These are phyloP conservation scores for Gryllus bimaculatus DNA, from an alignment of 1,140 invertebrate genomes.

Conservation along the genomic window DNA sequence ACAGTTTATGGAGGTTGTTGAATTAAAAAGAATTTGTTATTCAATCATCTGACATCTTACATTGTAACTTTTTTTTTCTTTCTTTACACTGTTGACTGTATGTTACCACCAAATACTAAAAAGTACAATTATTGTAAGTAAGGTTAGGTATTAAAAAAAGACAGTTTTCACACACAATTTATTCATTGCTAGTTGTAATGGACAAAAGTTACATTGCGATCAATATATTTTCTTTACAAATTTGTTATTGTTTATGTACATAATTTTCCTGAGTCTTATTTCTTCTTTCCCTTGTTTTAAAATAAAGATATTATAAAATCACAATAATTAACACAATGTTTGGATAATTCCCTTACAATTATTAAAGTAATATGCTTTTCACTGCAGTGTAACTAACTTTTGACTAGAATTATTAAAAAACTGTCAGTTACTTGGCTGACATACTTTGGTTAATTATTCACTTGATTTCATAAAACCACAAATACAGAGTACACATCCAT, in stretches of 20 bases:
- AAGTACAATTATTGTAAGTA: too few species aligned
- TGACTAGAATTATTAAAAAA: background rate
- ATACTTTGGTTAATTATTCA: background rate
- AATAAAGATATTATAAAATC: background rate
- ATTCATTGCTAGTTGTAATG: background rate
- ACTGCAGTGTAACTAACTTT: constrained; percentile 1
- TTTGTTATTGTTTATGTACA: constrained; percentile 6
- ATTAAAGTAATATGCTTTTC: constrained; percentile 6
- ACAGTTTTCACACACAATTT: background rate
- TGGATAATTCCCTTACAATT: background rate
- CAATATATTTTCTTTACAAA: background rate
- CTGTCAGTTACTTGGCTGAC: background rate
- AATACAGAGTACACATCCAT: background rate
- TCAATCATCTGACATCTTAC: too few species aligned
- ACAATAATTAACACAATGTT: background rate
- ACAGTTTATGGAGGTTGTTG: too few species aligned
- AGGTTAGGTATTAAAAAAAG: too few species aligned
- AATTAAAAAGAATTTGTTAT: too few species aligned
- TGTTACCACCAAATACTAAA: too few species aligned
- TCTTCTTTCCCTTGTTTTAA: constrained; percentile 1
- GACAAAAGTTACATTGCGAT: background rate
- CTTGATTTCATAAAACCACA: background rate
- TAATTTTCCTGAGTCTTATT: constrained; percentile 1
- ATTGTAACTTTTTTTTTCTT: too few species aligned
- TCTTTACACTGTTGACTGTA: too few species aligned